Percentiles rank a stretch among this genome's conserved stretches.
Evolutionary conservation across 1,140 invertebrate species (phyloP).

Genomic region (Drosophila ficusphila): DNA sequence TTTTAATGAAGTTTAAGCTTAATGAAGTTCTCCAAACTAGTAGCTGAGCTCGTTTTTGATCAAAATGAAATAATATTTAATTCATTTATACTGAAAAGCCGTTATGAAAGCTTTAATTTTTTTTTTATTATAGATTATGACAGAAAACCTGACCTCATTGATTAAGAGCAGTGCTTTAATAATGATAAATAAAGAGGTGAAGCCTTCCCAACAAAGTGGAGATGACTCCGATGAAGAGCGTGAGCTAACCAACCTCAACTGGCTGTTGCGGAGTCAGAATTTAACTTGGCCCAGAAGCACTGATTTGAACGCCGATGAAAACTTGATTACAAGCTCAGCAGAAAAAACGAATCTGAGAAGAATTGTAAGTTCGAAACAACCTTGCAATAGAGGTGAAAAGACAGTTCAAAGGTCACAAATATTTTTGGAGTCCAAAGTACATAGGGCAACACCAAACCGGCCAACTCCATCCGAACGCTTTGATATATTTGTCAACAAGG

Average conservation of each 20-base stretch:
- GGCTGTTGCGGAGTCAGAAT: slow-evolving; percentile 73
- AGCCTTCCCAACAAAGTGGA: background rate
- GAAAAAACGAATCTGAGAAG: no score
- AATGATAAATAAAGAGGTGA: background rate
- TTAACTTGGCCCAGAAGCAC: slow-evolving; percentile 65
- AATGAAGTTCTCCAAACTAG: no score
- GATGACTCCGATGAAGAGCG: slow-evolving; percentile 61
- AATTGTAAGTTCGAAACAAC: no score
- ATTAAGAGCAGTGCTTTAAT: background rate
- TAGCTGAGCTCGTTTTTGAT: background rate
- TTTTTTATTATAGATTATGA: background rate
- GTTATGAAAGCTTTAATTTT: no score
- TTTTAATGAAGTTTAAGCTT: no score
- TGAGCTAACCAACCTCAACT: slow-evolving; percentile 77
- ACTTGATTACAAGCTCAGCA: background rate
- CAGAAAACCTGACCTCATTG: background rate
- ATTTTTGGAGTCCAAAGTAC: background rate
- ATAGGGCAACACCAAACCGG: slow-evolving; percentile 25
- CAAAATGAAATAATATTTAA: background rate
- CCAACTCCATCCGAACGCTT: slow-evolving; percentile 65
- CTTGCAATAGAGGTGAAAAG: background rate
- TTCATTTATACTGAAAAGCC: background rate
- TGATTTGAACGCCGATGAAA: slow-evolving; percentile 26
- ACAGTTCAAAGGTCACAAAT: slow-evolving; percentile 3
- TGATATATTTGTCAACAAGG: slow-evolving; percentile 72